These are phyloP conservation scores for Nerophis ophidion DNA, from an alignment of 2,113 vertebrate species.

Conservation along the genomic window DNA sequence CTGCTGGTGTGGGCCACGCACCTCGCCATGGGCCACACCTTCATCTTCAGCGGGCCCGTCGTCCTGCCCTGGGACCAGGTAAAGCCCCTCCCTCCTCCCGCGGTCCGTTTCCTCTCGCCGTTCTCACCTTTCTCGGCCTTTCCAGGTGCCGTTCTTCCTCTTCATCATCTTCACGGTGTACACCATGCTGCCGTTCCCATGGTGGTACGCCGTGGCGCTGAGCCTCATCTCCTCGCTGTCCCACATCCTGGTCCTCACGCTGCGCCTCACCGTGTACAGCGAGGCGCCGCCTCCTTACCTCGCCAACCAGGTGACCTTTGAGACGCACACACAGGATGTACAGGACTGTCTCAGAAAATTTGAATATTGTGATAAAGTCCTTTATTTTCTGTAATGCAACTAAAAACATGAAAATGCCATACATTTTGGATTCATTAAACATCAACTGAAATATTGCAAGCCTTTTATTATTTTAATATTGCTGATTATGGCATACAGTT, in stretches of 20 bases:
- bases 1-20: slow-evolving; percentile 82
- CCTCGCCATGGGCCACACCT: slow-evolving; percentile 79
- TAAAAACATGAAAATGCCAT: too few species aligned
- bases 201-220: slow-evolving; percentile 74
- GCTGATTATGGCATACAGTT: too few species aligned
- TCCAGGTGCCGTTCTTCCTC: slow-evolving; percentile 90
- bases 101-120: not conserved
- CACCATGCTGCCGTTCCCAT: slow-evolving; percentile 89
- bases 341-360: too few species aligned
- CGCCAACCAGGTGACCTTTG: slow-evolving; percentile 70
- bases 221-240: slow-evolving; percentile 80
- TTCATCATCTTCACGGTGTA: slow-evolving; percentile 91
- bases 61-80: slow-evolving; percentile 87
- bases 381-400: too few species aligned
- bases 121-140: slow-evolving; percentile 7
- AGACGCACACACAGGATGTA: too few species aligned
- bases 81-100: slow-evolving; percentile 5
- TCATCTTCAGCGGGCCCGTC: slow-evolving; percentile 66
- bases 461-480: too few species aligned
- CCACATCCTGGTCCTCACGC: slow-evolving; percentile 76
- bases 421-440: too few species aligned
- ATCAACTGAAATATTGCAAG: too few species aligned
- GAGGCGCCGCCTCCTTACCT: not conserved
- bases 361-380: too few species aligned
- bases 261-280: slow-evolving; percentile 40